Evolutionary conservation across 2,888 invertebrate genomes (phyloP).

Genomic region (Sphaerophoria taeniata): DNA sequence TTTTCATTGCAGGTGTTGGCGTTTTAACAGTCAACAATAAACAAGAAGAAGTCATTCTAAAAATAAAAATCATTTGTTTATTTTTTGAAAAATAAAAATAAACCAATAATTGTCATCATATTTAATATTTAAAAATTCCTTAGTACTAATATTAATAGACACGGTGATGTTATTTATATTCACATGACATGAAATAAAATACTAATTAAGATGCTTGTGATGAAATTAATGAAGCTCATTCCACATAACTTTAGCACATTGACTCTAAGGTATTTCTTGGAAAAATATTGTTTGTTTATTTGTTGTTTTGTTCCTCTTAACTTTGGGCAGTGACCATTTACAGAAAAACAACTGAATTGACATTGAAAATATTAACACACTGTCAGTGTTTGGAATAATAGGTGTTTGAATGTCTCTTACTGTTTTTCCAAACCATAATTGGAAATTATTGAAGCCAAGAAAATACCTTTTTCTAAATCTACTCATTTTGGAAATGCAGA

Average conservation of each 20-base stretch:
- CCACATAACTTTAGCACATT: constrained; percentile 38
- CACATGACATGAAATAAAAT: constrained; percentile 34
- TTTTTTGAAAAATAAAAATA: constrained; percentile 68
- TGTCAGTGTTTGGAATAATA: too few species aligned
- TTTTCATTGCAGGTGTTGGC: constrained; percentile 43
- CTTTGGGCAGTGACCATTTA: too few species aligned
- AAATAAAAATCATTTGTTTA: constrained; percentile 72
- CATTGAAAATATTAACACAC: too few species aligned
- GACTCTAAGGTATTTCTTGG: constrained; percentile 27
- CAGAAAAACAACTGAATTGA: too few species aligned
- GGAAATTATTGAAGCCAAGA: too few species aligned
- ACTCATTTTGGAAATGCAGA: neutral
- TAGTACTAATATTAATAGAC: constrained; percentile 60
- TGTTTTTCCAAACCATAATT: too few species aligned
- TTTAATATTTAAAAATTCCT: constrained; percentile 65
- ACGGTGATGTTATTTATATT: constrained; percentile 43
- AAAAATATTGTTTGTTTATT: constrained; percentile 1
- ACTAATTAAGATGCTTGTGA: constrained; percentile 25
- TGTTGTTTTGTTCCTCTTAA: neutral
- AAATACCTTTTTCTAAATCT: too few species aligned
- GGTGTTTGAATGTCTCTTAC: too few species aligned
- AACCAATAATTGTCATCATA: constrained; percentile 65
- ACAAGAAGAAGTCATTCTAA: constrained; percentile 68
- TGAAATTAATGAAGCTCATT: constrained; percentile 46
- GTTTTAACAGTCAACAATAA: constrained; percentile 43